Base-by-base conservation (phyloP, 1,140 invertebrate genomes). In the Drosophila seguyi region DNA sequence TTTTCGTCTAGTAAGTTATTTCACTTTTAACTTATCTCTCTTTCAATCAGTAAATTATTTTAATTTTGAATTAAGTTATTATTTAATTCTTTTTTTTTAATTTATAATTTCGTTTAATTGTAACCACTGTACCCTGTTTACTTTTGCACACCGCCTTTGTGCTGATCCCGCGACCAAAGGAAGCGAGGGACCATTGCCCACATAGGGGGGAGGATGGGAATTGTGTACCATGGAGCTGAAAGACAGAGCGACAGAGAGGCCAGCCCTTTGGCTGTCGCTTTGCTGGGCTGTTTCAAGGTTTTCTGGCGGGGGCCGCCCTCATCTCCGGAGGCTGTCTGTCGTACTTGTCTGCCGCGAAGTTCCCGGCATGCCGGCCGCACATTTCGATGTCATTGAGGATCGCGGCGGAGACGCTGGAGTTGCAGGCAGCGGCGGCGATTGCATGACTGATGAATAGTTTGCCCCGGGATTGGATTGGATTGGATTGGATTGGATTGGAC, bases 331-430 rank as follows among this genome's bases (percentile, higher is more conserved):
- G 50, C 50, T 45, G 20, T 48, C 47, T 29, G 50, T 14, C 47
- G 6, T 18, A 47, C 42, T 67, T 61, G 75, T 67, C 42, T 56
- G 57, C 38, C 31, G 50, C 39, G 47, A 72, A 63, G 83, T 87
- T 67, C 65, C 61, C 60, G 79, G 80, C 83, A 87, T 87, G 83
- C 83, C 76, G 79, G 79, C 71, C 87, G 76, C 80, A 88, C 83
- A 88, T 87, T 87, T 87, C 80, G 82, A 88, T 87, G 83, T 87
- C 83, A 87, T 75, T 87, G 83, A 84, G 81, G 83, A 87, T 87
- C 84, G 83, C 83, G 42, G 52, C 31, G 52, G 52, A 72, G 62
- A 39, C 25, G 31, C 50, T 36, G 29, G 13, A 34, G 29, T 20
- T 52, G 50, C 29, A 31, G 48, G 62, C 48, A 45, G 34, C 31